Percentiles rank a stretch among this genome's conserved stretches.
phyloP scores from a whole-genome alignment of 64 coral and sea anemone species.

The Montipora foliosa region DNA sequence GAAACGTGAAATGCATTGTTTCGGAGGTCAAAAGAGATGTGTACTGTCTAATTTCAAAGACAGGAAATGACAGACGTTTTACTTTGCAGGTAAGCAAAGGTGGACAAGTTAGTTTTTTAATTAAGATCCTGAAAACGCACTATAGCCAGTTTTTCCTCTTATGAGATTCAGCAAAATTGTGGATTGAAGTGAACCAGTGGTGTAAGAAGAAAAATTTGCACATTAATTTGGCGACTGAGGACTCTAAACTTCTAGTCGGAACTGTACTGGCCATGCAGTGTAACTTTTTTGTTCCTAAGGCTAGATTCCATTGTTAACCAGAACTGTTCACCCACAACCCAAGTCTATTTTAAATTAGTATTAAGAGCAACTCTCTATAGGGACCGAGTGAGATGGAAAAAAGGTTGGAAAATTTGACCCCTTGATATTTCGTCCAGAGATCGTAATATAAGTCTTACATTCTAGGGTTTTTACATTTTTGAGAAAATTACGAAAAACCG shows the following conservation, averaged over 20 bases:
- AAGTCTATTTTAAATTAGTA: too few relatives aligned
- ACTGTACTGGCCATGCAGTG: too few relatives aligned
- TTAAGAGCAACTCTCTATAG: not conserved
- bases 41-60: conserved; percentile 2
- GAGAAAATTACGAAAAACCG: conserved; percentile 19
- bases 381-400: not conserved
- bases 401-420: conserved; percentile 15
- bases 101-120: not conserved
- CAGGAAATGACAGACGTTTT: not conserved
- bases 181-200: too few relatives aligned
- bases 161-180: too few relatives aligned
- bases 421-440: conserved; percentile 37
- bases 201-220: too few relatives aligned
- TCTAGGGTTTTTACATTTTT: conserved; percentile 19
- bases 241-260: too few relatives aligned
- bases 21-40: not conserved
- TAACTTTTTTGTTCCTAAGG: too few relatives aligned
- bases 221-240: too few relatives aligned
- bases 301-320: too few relatives aligned
- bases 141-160: not conserved
- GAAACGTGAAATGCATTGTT: too few relatives aligned
- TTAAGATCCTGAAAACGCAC: not conserved
- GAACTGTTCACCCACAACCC: too few relatives aligned
- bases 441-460: conserved; percentile 21
- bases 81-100: not conserved